phyloP scores from a whole-genome alignment of 1,140 invertebrate genomes.

The Plutomurus gul region DNA sequence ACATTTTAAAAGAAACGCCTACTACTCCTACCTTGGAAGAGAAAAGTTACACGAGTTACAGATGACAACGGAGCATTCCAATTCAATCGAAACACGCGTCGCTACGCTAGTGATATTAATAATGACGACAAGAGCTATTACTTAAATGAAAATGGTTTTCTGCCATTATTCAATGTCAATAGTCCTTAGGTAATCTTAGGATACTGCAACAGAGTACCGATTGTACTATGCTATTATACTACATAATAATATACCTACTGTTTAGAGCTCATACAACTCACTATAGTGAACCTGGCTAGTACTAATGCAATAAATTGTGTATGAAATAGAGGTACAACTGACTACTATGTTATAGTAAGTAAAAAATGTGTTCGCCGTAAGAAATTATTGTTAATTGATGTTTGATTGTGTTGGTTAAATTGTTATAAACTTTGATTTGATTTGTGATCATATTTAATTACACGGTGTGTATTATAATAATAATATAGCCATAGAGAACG shows the following conservation, averaged over 20 bases:
- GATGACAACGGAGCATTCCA: conserved; percentile 28
- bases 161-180: conserved; percentile 18
- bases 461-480: background rate
- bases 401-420: conserved; percentile 2
- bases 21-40: conserved; percentile 13
- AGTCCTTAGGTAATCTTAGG: conserved; percentile 5
- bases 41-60: background rate
- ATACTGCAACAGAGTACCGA: no score
- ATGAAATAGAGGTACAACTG: no score
- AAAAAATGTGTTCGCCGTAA: conserved; percentile 23
- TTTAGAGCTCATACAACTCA: no score
- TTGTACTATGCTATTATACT: no score
- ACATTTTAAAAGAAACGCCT: conserved; percentile 7
- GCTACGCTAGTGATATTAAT: conserved; percentile 29
- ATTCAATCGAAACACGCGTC: conserved; percentile 28
- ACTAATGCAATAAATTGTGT: no score
- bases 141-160: conserved; percentile 10
- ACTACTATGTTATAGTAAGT: no score
- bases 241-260: no score
- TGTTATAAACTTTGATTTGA: conserved; percentile 15
- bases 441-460: conserved; percentile 28
- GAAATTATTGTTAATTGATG: conserved; percentile 26
- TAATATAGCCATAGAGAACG: background rate
- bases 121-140: conserved; percentile 26
- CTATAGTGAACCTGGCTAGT: no score